Percentiles rank a stretch among this genome's conserved stretches.
phyloP scores from a whole-genome alignment of 2,113 vertebrate genomes.

The Donacobius atricapilla region DNA sequence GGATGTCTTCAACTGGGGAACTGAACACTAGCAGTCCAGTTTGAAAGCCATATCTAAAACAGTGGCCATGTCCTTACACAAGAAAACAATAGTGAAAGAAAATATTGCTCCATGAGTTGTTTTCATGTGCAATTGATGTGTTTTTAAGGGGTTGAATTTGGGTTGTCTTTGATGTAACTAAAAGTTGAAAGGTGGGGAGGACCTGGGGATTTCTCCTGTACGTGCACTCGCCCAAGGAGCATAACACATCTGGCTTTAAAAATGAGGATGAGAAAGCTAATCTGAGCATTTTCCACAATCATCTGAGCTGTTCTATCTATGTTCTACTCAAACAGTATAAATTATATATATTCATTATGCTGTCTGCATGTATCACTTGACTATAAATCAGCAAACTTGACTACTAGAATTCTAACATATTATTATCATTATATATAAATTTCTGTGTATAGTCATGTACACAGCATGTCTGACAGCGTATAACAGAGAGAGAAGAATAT shows the following conservation, averaged over 20 bases:
- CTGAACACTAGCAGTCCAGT: not conserved
- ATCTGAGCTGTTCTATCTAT: not conserved
- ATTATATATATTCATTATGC: not conserved
- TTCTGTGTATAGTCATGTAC: not conserved
- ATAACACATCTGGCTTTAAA: not conserved
- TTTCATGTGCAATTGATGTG: not conserved
- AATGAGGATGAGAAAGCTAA: not conserved
- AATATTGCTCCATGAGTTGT: not conserved
- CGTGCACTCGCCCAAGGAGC: not conserved
- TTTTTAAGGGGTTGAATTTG: not conserved
- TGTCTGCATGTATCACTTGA: not conserved
- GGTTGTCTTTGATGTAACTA: not conserved
- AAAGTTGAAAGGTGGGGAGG: not conserved
- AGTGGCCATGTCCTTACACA: not conserved
- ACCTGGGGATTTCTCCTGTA: not conserved
- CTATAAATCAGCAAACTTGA: not conserved
- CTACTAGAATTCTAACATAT: not conserved
- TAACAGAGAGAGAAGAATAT: not conserved
- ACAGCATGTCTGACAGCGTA: accelerated
- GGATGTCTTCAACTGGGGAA: not conserved
- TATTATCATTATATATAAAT: not conserved
- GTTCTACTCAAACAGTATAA: not conserved
- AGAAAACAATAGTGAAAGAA: not conserved
- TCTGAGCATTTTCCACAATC: not conserved
- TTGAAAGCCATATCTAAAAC: not conserved